These are phyloP conservation scores for Micrastur ruficollis DNA, from an alignment of 2,797 vertebrate species.

Conservation along the genomic window DNA sequence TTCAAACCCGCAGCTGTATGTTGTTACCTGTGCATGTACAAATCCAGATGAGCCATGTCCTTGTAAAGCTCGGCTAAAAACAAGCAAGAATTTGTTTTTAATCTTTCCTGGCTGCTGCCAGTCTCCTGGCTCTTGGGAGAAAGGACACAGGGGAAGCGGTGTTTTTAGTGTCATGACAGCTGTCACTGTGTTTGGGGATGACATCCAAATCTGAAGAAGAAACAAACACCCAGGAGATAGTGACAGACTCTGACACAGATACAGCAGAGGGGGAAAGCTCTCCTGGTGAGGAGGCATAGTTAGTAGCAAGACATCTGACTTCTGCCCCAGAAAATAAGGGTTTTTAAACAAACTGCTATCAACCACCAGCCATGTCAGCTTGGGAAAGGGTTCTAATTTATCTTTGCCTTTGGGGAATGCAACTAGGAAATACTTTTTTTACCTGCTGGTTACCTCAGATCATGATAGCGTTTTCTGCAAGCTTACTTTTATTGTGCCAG, in stretches of 20 bases:
- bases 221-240: neutral
- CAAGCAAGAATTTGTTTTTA: neutral
- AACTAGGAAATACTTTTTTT: neutral
- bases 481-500: neutral
- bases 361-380: neutral
- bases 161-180: neutral
- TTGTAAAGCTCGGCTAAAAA: neutral
- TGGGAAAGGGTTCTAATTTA: neutral
- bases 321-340: neutral
- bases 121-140: neutral
- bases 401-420: neutral
- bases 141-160: neutral
- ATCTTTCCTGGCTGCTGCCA: neutral
- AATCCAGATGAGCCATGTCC: neutral
- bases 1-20: neutral
- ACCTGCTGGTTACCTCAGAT: neutral
- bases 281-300: neutral
- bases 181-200: neutral
- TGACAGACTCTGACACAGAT: neutral
- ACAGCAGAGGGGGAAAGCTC: neutral
- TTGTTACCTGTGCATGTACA: rapidly evolving
- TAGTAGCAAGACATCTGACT: neutral
- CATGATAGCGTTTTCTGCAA: neutral
- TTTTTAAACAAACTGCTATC: neutral
- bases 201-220: neutral